Evolutionary conservation across 1,140 invertebrate species (phyloP).

Genomic region (Mya arenaria): DNA sequence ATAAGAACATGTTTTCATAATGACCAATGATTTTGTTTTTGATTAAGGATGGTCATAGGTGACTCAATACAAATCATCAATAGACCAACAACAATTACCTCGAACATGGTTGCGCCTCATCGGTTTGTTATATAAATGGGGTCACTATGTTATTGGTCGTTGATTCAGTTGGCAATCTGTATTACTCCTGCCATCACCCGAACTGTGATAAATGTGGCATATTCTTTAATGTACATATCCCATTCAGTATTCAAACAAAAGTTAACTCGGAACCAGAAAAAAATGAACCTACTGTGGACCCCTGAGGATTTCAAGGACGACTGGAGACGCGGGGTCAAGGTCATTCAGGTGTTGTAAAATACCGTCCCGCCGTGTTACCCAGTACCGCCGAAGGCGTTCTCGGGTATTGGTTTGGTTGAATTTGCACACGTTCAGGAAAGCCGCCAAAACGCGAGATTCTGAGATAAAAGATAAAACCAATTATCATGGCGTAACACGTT

Average conservation of each 20-base stretch:
- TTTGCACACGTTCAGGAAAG: constrained; percentile 24
- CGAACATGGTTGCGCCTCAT: background rate
- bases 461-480: background rate
- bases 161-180: background rate
- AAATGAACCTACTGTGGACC: constrained; percentile 47
- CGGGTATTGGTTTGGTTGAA: constrained; percentile 19
- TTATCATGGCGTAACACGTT: too few relatives aligned
- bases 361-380: constrained; percentile 26
- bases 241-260: background rate
- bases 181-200: background rate
- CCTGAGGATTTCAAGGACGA: constrained; percentile 26
- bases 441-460: background rate
- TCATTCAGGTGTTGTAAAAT: constrained; percentile 33
- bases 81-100: too few relatives aligned
- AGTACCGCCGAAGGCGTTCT: constrained; percentile 21
- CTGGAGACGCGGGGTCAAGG: constrained; percentile 32
- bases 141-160: background rate
- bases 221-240: background rate
- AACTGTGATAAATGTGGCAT: background rate
- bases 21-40: too few relatives aligned
- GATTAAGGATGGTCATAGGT: too few relatives aligned
- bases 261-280: too few relatives aligned
- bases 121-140: background rate
- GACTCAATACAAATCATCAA: too few relatives aligned
- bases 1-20: too few relatives aligned